Evolutionary conservation across 2,888 invertebrate genomes (phyloP).

Genomic region (Blomia tropicalis): DNA sequence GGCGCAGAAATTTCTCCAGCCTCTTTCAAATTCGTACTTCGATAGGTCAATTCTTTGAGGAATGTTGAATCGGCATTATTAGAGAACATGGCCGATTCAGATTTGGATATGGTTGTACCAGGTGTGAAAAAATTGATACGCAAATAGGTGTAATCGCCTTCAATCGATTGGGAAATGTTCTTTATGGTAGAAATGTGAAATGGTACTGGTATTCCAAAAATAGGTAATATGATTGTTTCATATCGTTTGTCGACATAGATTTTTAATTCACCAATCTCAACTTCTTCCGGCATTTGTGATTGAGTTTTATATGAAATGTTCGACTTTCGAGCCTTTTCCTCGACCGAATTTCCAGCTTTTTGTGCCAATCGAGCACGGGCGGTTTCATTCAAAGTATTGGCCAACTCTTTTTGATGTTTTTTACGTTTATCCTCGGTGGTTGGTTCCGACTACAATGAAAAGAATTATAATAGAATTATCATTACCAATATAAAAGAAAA

Average conservation of each 20-base stretch:
- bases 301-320: conserved; percentile 84
- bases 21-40: conserved; percentile 91
- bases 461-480: neutral
- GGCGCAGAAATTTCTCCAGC: conserved; percentile 87
- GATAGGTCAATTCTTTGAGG: conserved; percentile 95
- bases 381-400: conserved; percentile 70
- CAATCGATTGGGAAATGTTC: conserved; percentile 94
- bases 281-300: conserved; percentile 79
- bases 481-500: neutral
- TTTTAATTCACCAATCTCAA: conserved; percentile 80
- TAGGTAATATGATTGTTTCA: conserved; percentile 92
- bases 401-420: conserved; percentile 86
- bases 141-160: conserved; percentile 96
- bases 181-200: conserved; percentile 98
- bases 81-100: conserved; percentile 74
- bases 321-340: conserved; percentile 68
- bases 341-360: conserved; percentile 46
- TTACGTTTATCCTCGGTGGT: conserved; percentile 94
- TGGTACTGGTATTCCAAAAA: conserved; percentile 88
- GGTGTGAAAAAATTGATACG: conserved; percentile 96
- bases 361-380: conserved; percentile 81
- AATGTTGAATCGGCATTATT: conserved; percentile 82
- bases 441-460: conserved; percentile 52
- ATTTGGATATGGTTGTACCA: conserved; percentile 83
- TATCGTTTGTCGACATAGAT: conserved; percentile 91